Conservation (phyloP, 2,113 vertebrate species). For the Trogon melanurus region DNA sequence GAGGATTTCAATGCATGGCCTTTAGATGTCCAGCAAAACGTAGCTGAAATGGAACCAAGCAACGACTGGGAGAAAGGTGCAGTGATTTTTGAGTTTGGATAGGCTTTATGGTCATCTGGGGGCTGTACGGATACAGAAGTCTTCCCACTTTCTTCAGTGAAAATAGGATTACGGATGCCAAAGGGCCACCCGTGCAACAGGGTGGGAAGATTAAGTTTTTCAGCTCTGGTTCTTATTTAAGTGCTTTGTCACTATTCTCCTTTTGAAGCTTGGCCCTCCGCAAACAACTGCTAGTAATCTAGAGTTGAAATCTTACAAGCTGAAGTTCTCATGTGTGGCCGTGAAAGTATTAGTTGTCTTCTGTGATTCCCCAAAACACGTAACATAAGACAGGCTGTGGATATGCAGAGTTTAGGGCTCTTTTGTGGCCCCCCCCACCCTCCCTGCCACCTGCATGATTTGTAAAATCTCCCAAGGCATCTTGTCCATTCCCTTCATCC, state of each 20-base stretch:
- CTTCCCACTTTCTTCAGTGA: not conserved
- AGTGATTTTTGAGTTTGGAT: not conserved
- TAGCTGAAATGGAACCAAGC: not conserved
- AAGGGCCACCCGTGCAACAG: not conserved
- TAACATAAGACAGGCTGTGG: not conserved
- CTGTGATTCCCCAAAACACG: not conserved
- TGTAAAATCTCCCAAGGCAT: not conserved
- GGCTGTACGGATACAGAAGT: not conserved
- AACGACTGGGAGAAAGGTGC: not conserved
- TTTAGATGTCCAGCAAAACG: not conserved
- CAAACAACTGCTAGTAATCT: conserved; percentile 57
- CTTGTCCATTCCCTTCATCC: not conserved
- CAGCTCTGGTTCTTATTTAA: conserved; percentile 53
- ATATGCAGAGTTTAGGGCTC: not conserved
- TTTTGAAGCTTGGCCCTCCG: conserved; percentile 51
- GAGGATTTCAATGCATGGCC: not conserved
- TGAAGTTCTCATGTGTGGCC: conserved; percentile 25
- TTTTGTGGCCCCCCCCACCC: not conserved
- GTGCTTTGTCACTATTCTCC: conserved; percentile 21
- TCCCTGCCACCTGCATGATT: not conserved
- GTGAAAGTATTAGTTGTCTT: not conserved
- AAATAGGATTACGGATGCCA: not conserved
- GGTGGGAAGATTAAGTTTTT: conserved; percentile 24
- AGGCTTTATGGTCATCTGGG: not conserved
- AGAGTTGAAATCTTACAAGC: not conserved